These are phyloP conservation scores for Morpho achilles DNA, from an alignment of 2,888 invertebrate species.

Conservation along the genomic window DNA sequence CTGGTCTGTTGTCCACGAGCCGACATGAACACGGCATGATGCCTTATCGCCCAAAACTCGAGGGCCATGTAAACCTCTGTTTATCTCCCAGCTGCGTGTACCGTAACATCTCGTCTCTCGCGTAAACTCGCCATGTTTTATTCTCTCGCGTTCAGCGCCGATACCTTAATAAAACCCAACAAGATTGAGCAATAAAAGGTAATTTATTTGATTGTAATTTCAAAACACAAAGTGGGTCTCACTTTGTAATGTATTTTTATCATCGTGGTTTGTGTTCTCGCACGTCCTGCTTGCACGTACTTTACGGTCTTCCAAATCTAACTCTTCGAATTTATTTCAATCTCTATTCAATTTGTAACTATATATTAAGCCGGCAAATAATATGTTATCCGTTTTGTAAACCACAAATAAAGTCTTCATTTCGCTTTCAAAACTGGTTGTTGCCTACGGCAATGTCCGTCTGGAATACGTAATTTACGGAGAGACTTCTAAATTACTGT, in stretches of 20 bases:
- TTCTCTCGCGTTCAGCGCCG: slow-evolving; percentile 70
- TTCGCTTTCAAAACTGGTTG: slow-evolving; percentile 12
- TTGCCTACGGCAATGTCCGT: slow-evolving; percentile 9
- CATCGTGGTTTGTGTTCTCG: slow-evolving; percentile 73
- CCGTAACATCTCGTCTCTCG: slow-evolving; percentile 64
- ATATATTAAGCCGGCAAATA: slow-evolving; percentile 47
- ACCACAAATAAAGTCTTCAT: slow-evolving; percentile 40
- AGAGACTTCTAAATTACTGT: slow-evolving; percentile 11
- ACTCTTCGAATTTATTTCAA: slow-evolving; percentile 48
- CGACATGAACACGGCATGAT: slow-evolving; percentile 55
- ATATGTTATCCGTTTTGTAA: slow-evolving; percentile 50
- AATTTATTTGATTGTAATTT: slow-evolving; percentile 80
- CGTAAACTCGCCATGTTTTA: slow-evolving; percentile 76
- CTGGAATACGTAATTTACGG: slow-evolving; percentile 4
- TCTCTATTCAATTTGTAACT: slow-evolving; percentile 49
- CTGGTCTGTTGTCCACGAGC: slow-evolving; percentile 48
- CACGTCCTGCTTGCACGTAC: slow-evolving; percentile 61
- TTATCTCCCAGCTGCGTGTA: slow-evolving; percentile 53
- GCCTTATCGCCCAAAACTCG: slow-evolving; percentile 65
- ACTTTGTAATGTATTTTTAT: slow-evolving; percentile 78
- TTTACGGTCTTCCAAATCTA: slow-evolving; percentile 51
- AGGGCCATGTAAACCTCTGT: slow-evolving; percentile 63
- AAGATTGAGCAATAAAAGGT: slow-evolving; percentile 79
- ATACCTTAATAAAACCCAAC: slow-evolving; percentile 79
- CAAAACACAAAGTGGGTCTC: slow-evolving; percentile 77